Percentiles rank a stretch among this genome's conserved stretches.
Conservation (phyloP, 2,113 vertebrate species). For the Geococcyx californianus region DNA sequence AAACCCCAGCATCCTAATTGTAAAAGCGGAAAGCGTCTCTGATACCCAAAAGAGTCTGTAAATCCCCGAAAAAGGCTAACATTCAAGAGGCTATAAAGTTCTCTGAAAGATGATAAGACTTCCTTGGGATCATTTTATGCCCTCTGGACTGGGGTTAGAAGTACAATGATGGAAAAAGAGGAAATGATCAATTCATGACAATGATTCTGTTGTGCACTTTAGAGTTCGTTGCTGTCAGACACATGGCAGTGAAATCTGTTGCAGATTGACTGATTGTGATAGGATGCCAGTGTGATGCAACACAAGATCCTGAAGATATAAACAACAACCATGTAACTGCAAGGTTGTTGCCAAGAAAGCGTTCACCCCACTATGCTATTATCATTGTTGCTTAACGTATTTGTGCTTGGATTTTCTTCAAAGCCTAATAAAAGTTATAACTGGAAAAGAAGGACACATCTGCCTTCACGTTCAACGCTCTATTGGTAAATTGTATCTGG, state of each 20-base stretch:
- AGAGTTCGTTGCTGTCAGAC: background rate
- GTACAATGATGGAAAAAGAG: background rate
- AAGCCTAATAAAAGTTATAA: background rate
- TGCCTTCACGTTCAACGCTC: background rate
- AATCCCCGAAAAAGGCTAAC: accelerated
- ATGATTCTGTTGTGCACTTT: background rate
- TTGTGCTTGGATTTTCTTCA: slow-evolving; percentile 8
- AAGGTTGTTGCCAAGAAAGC: background rate
- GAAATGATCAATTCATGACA: accelerated
- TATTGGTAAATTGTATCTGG: background rate
- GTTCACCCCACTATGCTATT: background rate
- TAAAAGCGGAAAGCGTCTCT: background rate
- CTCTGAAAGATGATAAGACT: background rate
- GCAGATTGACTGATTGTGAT: background rate
- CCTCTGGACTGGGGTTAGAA: background rate
- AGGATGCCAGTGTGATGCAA: background rate
- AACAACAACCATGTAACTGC: background rate
- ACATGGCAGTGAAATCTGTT: background rate
- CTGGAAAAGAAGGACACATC: background rate
- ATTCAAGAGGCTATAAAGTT: background rate
- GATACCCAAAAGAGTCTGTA: background rate
- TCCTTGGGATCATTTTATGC: background rate
- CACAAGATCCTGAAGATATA: background rate
- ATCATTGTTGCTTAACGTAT: background rate
- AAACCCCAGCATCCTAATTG: background rate